phyloP scores from a whole-genome alignment of 2,797 vertebrate genomes.

The Lophura swinhoii region DNA sequence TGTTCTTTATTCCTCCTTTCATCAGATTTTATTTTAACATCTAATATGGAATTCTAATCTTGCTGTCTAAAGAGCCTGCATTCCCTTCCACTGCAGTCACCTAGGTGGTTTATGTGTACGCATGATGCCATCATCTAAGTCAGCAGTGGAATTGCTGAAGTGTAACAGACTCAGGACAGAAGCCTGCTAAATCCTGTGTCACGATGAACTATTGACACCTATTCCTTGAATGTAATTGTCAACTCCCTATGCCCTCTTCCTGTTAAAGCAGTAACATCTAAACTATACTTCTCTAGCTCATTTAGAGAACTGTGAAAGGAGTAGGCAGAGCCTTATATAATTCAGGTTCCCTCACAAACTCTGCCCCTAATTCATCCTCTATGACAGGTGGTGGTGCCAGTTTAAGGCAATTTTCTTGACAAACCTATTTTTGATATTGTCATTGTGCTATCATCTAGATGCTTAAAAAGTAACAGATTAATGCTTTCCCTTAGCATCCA shows the following conservation, averaged over 20 bases:
- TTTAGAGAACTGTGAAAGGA: not conserved
- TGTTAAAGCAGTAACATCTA: not conserved
- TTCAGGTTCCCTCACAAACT: not conserved
- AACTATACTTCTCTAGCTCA: not conserved
- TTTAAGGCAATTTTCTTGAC: conserved; percentile 10
- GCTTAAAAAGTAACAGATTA: not conserved
- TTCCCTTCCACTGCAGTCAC: not conserved
- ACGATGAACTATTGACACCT: not conserved
- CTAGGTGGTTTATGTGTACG: not conserved
- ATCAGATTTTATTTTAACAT: not conserved
- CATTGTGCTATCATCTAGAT: not conserved
- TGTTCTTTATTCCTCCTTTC: not conserved
- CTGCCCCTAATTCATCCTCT: not conserved
- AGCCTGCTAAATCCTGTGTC: not conserved
- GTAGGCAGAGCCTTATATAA: not conserved
- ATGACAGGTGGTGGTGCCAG: not conserved
- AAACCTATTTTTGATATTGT: not conserved
- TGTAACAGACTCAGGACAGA: not conserved
- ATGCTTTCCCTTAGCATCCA: not conserved
- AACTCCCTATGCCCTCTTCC: not conserved
- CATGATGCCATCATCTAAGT: not conserved
- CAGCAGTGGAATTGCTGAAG: not conserved
- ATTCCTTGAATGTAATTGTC: not conserved
- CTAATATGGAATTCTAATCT: not conserved
- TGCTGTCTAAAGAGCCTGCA: not conserved